A percentile compares a stretch with the other conserved stretches of the same genome.
Evolutionary conservation across 1,140 invertebrate species (phyloP).

Genomic region (Heliconius himera): DNA sequence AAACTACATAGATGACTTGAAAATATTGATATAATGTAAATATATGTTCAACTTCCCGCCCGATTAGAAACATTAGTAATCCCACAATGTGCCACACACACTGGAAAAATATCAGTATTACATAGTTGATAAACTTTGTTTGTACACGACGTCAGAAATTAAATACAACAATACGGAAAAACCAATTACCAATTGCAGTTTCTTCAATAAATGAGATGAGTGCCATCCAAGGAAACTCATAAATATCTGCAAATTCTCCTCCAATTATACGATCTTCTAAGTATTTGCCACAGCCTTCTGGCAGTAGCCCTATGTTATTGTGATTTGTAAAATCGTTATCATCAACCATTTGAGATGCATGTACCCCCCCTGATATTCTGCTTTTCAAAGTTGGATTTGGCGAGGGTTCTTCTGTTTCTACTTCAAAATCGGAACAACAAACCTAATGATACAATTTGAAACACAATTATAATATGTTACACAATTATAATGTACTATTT

Average conservation of each 20-base stretch:
- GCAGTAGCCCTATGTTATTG: constrained; percentile 23
- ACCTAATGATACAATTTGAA: constrained; percentile 7
- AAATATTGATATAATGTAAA: too few relatives aligned
- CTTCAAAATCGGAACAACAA: constrained; percentile 14
- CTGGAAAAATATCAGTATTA: too few relatives aligned
- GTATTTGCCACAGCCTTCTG: constrained; percentile 36
- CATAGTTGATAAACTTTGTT: too few relatives aligned
- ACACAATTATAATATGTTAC: too few relatives aligned
- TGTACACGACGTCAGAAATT: too few relatives aligned
- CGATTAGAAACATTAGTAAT: too few relatives aligned
- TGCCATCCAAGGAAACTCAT: constrained; percentile 46
- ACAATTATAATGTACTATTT: too few relatives aligned
- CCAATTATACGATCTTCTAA: constrained; percentile 26
- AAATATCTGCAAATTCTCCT: constrained; percentile 25
- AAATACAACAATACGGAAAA: too few relatives aligned
- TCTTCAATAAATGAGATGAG: constrained; percentile 26
- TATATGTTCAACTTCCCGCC: too few relatives aligned
- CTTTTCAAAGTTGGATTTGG: neutral
- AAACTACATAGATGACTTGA: too few relatives aligned
- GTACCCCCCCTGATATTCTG: neutral
- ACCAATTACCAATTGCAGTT: neutral
- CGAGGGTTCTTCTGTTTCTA: neutral
- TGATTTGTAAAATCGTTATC: neutral
- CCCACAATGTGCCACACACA: too few relatives aligned
- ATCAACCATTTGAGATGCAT: neutral